Percentiles rank a stretch among this genome's conserved stretches.
phyloP scores from a whole-genome alignment of 53 echinoderm and acorn worm species.

The Antedon mediterranea region DNA sequence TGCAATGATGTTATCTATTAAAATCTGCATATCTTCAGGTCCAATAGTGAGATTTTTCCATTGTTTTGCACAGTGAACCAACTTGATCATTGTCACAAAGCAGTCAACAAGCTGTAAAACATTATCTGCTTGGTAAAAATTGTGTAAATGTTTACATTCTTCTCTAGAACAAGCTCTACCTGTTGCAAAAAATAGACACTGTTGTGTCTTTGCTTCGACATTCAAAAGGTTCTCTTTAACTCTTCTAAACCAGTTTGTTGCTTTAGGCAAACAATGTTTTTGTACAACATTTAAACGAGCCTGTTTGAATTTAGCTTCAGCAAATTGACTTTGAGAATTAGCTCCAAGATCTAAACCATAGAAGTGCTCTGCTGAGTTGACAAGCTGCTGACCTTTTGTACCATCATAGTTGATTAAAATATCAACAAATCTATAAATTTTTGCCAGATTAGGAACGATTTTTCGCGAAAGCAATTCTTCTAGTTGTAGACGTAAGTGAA shows the following conservation, averaged over 20 bases:
- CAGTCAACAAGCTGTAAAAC: slow-evolving; percentile 7
- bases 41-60: slow-evolving; percentile 5
- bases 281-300: slow-evolving; percentile 8
- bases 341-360: background rate
- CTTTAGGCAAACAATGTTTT: slow-evolving; percentile 14
- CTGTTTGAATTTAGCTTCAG: slow-evolving; percentile 1
- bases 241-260: slow-evolving; percentile 22
- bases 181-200: slow-evolving; percentile 26
- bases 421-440: background rate
- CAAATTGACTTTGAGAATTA: background rate
- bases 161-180: slow-evolving; percentile 18
- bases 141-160: slow-evolving; percentile 11
- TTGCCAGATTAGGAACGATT: background rate
- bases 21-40: background rate
- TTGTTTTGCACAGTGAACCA: slow-evolving; percentile 17
- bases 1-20: slow-evolving; percentile 8
- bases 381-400: background rate
- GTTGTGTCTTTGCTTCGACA: slow-evolving; percentile 9
- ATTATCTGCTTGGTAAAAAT: background rate
- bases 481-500: background rate
- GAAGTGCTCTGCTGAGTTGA: background rate
- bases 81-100: slow-evolving; percentile 12
- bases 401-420: background rate
- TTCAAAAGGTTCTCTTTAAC: slow-evolving; percentile 3
- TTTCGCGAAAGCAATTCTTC: background rate